Base-by-base conservation (phyloP, 64 coral and sea anemone species). In the Dendrophyllia cribrosa region DNA sequence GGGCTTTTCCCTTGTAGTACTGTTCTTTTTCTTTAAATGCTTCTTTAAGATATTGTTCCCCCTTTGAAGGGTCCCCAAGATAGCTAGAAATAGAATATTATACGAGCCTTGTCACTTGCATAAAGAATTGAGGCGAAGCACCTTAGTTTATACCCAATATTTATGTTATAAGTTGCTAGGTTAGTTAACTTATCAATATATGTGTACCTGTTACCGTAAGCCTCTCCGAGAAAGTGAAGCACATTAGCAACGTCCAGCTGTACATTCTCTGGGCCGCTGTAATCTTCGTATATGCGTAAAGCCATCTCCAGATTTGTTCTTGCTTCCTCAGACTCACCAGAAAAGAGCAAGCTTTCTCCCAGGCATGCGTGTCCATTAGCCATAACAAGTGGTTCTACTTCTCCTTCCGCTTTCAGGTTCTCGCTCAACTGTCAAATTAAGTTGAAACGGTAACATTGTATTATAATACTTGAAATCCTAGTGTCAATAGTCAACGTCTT, bases 341-440 rank as follows among this genome's bases (percentile, higher is more conserved):
- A 15, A 45, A 51, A 55, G 48, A 77, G 75, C 50, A 77, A 77
- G 20, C 48, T 55, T 55, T 56, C 75, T 21, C 75, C 75, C 20
- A 77, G 51, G 22, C 75, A 77, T n/a, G 75, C 75, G 51, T 77
- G 51, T 56, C 75, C 75, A 77, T 77, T 7, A 55, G 75, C 75
- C 75, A 77, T 24, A 5, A 55, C 50, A 11, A 55, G 50, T 13
- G 20, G 51, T 21, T 77, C 51, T 20, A 55, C 4, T n/a, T 75
- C 72, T 20, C 19, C n/a, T 77, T 77, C 75, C 21, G 21, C 5
- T 56, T 44, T 72, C 25, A 72, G 43, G 6, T 34, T 12, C 3
- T 72, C 10, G 11, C 43, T 44, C 24, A 72, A 6, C 70, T 72
- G 61, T 56, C 1, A 20, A 64, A 64, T 19, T 19, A 64, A 20